phyloP scores from a whole-genome alignment of 2,113 vertebrate genomes.

The Diadophis punctatus region DNA sequence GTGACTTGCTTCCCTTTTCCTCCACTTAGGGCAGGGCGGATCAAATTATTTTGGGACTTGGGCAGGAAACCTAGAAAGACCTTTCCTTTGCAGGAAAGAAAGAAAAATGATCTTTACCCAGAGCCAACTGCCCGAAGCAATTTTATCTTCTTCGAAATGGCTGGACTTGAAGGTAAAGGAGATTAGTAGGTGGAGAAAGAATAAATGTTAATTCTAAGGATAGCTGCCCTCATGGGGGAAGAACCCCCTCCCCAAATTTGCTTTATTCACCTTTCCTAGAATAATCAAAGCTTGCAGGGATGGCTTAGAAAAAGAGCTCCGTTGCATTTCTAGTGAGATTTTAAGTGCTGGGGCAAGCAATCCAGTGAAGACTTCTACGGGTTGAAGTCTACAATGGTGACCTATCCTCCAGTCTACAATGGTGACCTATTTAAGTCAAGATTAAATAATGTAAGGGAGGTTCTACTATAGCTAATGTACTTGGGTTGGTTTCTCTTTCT shows the following conservation, averaged over 20 bases:
- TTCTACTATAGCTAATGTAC: not conserved
- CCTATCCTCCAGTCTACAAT: not conserved
- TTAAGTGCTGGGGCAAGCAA: not conserved
- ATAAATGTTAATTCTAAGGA: not conserved
- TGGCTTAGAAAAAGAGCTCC: not conserved
- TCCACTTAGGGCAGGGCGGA: not conserved
- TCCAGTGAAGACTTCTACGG: not conserved
- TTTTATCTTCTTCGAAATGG: not conserved
- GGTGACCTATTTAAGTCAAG: not conserved
- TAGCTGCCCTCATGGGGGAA: not conserved
- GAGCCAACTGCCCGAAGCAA: not conserved
- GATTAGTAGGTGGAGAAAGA: not conserved
- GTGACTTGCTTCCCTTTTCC: not conserved
- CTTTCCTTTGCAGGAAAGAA: not conserved
- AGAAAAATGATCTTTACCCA: not conserved
- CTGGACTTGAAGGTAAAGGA: not conserved
- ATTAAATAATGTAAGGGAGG: not conserved
- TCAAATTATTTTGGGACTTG: not conserved
- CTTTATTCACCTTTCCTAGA: not conserved
- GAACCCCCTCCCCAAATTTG: not conserved
- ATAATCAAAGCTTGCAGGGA: not conserved
- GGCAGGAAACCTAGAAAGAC: not conserved
- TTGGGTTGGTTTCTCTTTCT: not conserved
- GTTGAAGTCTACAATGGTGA: not conserved
- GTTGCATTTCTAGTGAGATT: not conserved